These are phyloP conservation scores for Meghimatium bilineatum DNA, from an alignment of 2,888 invertebrate genomes.

Conservation along the genomic window DNA sequence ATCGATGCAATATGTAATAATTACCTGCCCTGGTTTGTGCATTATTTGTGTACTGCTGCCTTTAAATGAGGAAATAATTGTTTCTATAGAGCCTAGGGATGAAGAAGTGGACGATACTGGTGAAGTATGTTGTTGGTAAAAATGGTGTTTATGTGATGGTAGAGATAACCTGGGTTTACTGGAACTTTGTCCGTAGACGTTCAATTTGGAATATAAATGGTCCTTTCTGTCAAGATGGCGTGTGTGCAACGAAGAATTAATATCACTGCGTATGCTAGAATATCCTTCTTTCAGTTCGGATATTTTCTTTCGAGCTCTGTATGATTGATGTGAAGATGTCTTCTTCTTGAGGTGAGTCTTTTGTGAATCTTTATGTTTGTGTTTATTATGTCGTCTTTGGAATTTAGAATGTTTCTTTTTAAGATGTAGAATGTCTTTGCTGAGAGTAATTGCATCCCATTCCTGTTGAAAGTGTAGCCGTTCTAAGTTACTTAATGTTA, in stretches of 20 bases:
- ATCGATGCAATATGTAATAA: too few species aligned
- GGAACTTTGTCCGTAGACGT: not conserved
- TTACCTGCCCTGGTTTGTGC: too few species aligned
- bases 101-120: not conserved
- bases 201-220: not conserved
- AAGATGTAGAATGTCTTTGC: not conserved
- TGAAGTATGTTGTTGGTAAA: not conserved
- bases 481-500: slow-evolving; percentile 3
- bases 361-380: not conserved
- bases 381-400: not conserved
- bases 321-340: not conserved
- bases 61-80: not conserved
- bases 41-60: not conserved
- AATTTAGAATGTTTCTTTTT: not conserved
- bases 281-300: not conserved
- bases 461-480: not conserved
- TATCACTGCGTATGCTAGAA: not conserved
- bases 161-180: not conserved
- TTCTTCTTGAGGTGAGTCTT: not conserved
- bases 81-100: not conserved
- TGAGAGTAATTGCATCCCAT: slow-evolving; percentile 14
- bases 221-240: not conserved
- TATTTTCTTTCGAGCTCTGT: not conserved
- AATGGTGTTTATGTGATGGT: not conserved
- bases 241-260: not conserved